A percentile compares a stretch with the other conserved stretches of the same genome.
Conservation (phyloP, 2,113 vertebrate species). For the Cyprinodon brontotheroides region DNA sequence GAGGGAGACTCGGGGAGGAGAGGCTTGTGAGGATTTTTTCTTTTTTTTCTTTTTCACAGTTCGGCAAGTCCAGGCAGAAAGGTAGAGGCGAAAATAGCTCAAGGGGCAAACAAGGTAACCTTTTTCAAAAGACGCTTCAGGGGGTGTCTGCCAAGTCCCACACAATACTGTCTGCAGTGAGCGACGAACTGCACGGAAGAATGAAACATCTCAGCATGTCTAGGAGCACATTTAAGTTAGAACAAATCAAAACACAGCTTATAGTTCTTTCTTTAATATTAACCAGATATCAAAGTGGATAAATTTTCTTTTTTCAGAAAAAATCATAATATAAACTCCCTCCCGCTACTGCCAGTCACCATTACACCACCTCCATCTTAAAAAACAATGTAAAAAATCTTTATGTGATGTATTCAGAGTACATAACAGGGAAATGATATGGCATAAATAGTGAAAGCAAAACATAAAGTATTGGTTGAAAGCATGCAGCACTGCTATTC, state of each 20-base stretch:
- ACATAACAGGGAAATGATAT: neutral
- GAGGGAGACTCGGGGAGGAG: constrained; percentile 52
- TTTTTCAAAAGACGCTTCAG: constrained; percentile 77
- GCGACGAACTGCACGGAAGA: constrained; percentile 57
- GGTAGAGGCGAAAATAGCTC: constrained; percentile 75
- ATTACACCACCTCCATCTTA: too few relatives aligned
- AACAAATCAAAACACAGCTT: constrained; percentile 39
- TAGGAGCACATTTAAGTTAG: constrained; percentile 44
- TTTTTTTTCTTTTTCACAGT: constrained; percentile 61
- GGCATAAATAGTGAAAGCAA: neutral
- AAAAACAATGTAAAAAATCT: neutral
- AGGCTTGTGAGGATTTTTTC: constrained; percentile 71
- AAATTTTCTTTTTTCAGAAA: neutral
- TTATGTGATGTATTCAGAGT: neutral
- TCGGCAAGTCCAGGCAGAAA: constrained; percentile 76
- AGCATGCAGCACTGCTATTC: neutral
- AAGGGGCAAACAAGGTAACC: constrained; percentile 80
- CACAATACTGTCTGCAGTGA: constrained; percentile 76
- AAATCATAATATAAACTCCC: neutral
- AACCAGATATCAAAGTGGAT: constrained; percentile 8
- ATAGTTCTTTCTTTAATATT: constrained; percentile 24
- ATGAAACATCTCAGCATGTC: constrained; percentile 60
- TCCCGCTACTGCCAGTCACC: too few relatives aligned
- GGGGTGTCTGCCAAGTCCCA: constrained; percentile 79
- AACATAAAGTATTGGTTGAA: neutral